Percentiles rank a stretch among this genome's conserved stretches.
Evolutionary conservation across 2,888 invertebrate genomes (phyloP).

Genomic region (Ochropleura plecta): DNA sequence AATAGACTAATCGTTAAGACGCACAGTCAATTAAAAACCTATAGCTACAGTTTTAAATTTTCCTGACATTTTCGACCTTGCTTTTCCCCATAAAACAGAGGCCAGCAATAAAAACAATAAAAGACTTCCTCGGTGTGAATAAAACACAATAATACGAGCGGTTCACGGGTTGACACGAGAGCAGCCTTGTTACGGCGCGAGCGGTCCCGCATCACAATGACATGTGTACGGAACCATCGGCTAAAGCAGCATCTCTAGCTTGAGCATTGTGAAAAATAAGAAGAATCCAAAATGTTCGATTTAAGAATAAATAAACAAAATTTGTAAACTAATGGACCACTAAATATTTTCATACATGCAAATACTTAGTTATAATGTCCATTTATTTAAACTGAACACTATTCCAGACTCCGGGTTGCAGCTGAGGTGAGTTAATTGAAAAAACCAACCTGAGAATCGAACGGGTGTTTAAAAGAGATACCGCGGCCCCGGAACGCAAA

Average conservation of each 20-base stretch:
- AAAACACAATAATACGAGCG: constrained; percentile 47
- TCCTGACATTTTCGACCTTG: constrained; percentile 10
- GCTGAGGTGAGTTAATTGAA: too few relatives aligned
- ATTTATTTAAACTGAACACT: background rate
- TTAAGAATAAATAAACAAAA: background rate
- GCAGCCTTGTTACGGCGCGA: constrained; percentile 24
- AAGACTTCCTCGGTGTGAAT: constrained; percentile 30
- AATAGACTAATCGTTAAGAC: background rate
- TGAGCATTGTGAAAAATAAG: background rate
- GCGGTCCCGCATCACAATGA: constrained; percentile 50
- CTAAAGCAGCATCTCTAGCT: background rate
- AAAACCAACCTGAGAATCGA: background rate
- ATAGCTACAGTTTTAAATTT: background rate
- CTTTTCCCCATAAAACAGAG: constrained; percentile 12
- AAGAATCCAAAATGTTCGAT: background rate
- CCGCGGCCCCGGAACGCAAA: too few relatives aligned
- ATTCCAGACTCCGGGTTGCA: background rate
- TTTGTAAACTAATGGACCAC: background rate
- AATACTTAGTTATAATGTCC: background rate
- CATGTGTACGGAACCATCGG: constrained; percentile 27
- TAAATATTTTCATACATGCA: background rate
- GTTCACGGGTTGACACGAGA: constrained; percentile 39
- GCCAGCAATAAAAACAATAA: constrained; percentile 44
- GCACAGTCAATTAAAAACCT: background rate
- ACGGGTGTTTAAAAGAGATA: too few relatives aligned